A percentile compares a stretch with the other conserved stretches of the same genome.
Conservation (phyloP, 2,113 vertebrate genomes). For the Nannobrachium achirus region DNA sequence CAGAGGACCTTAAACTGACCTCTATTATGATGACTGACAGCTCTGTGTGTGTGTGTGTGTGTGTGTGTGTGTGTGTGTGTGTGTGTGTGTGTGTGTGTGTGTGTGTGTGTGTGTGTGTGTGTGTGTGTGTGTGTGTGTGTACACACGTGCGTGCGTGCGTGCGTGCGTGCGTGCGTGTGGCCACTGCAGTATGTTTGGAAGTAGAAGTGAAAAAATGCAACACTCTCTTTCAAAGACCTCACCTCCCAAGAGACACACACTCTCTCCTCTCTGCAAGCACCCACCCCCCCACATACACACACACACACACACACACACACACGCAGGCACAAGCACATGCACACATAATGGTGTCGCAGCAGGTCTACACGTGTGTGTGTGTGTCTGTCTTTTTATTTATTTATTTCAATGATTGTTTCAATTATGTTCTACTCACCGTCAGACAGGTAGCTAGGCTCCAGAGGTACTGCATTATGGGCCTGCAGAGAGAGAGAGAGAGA, state of each 20-base stretch:
- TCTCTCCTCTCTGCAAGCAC: constrained; percentile 6
- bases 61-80: not conserved
- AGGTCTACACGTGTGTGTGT: not conserved
- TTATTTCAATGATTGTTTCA: not conserved
- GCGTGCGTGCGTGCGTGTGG: not conserved
- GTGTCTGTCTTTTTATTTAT: not conserved
- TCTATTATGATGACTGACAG: constrained; percentile 15
- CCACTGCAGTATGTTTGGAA: constrained; percentile 15
- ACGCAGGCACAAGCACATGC: too few species aligned
- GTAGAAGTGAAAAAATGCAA: not conserved
- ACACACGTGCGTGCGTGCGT: not conserved
- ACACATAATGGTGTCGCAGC: too few species aligned
- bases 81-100: not conserved
- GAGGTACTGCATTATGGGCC: constrained; percentile 67
- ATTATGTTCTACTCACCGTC: constrained; percentile 70
- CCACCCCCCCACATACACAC: too few species aligned
- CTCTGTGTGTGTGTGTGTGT: not conserved
- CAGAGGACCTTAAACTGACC: constrained; percentile 29
- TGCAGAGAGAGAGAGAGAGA: constrained; percentile 19
- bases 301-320: too few species aligned
- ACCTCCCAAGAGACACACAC: not conserved
- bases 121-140: not conserved
- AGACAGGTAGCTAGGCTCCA: constrained; percentile 71
- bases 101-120: not conserved
- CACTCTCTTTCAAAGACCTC: not conserved